Percentiles rank a stretch among this genome's conserved stretches.
These are phyloP conservation scores for Tipula confusa DNA, from an alignment of 2,888 invertebrate genomes.

Conservation along the genomic window DNA sequence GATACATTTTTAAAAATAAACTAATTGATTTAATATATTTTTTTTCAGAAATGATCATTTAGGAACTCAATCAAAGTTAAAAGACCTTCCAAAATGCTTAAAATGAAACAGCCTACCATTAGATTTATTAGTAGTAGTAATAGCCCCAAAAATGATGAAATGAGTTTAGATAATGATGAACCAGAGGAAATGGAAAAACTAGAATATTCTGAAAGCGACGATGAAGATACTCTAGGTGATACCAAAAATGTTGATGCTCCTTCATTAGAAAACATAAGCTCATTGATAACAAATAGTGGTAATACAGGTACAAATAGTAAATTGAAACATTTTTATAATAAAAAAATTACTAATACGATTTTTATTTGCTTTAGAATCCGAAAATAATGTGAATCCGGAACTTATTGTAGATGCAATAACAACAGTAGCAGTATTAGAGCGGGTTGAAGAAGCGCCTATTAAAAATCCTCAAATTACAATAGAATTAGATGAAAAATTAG, in stretches of 20 bases:
- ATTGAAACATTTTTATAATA: not conserved
- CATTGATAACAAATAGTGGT: not conserved
- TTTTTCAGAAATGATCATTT: not conserved
- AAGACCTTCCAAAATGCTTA: not conserved
- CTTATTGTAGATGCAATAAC: not conserved
- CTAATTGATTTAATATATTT: not conserved
- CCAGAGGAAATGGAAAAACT: constrained; percentile 32
- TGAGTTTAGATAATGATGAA: constrained; percentile 35
- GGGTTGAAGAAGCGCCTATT: not conserved
- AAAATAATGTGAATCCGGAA: not conserved
- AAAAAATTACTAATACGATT: not conserved
- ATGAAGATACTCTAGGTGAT: constrained; percentile 30
- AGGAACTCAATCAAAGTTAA: not conserved
- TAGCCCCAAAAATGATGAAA: not conserved
- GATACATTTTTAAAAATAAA: no score
- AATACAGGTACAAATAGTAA: not conserved
- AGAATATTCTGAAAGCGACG: constrained; percentile 27
- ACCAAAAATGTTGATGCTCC: constrained; percentile 36
- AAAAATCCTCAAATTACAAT: not conserved
- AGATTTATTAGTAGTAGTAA: not conserved
- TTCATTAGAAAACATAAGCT: not conserved
- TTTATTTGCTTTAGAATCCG: not conserved
- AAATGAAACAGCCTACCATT: not conserved
- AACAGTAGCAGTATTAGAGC: not conserved
- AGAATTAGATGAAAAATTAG: not conserved